Base-by-base conservation (phyloP, 1,140 invertebrate genomes). In the Paramacrobiotus metropolitanus region DNA sequence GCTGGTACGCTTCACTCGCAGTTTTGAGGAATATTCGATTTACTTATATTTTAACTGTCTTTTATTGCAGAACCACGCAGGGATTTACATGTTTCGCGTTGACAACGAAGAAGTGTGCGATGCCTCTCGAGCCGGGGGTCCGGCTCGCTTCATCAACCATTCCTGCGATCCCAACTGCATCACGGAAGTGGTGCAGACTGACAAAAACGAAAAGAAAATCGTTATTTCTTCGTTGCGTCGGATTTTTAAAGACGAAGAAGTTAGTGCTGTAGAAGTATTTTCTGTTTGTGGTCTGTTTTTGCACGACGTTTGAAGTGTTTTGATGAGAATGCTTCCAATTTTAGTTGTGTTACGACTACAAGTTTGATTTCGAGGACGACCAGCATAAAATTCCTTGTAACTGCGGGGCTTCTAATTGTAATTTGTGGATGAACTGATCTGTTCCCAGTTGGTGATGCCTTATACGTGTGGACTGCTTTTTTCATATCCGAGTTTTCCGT, bases 131-230 rank as follows among this genome's bases (percentile, higher is more conserved):
- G 80, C 80, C 68, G 95, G 95, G 59, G 94, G 94, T n/a, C 79
- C 96, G 62, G 95, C 94, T 31, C 82, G 95, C 45, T 95, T 94
- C 72, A 94, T 99, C 68, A 99, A 99, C 77, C 95, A 99, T 76
- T 97, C 91, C 29, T 99, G 95, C 75, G 89, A 93, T 76, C 95
- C 95, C 21, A 98, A 98, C 75, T 99, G 95, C 78, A 87, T 94
- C 30, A 92, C 94, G 48, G 93, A 99, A 79, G 88, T 87, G 64
- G 89, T 99, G 21, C 87, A 94, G 75, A 89, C 96, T 60, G 92
- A 97, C 71, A 81, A 91, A 65, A 89, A 97, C 70, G 80, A 90
- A 62, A 84, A 93, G 71, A 98, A 98, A 70, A 77, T 82, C 44
- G 96, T 98, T 68, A 93, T 93, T 65, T 95, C 97, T 78, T 87